Percentiles rank a stretch among this genome's conserved stretches.
Evolutionary conservation across 1,140 invertebrate genomes (phyloP).

Genomic region (Tachypleus tridentatus): DNA sequence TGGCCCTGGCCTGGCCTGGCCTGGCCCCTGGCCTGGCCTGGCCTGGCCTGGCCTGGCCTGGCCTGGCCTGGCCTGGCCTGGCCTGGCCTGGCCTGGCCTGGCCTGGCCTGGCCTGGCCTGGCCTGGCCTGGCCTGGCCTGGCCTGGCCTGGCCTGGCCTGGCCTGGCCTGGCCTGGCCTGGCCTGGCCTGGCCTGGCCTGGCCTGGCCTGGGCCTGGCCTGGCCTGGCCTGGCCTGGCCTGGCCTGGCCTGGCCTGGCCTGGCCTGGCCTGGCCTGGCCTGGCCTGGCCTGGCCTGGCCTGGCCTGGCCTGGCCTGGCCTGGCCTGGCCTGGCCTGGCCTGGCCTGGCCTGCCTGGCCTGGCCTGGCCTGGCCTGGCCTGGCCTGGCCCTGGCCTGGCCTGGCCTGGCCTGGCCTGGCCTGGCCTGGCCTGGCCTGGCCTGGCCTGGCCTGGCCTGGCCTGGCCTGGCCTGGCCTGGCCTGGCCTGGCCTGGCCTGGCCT

Average conservation of each 20-base stretch:
- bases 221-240: constrained; percentile 25
- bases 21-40: too few relatives aligned
- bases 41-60: constrained; percentile 24
- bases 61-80: constrained; percentile 26
- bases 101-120: constrained; percentile 22
- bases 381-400: constrained; percentile 26
- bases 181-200: constrained; percentile 17
- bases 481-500: constrained; percentile 17
- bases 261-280: constrained; percentile 25
- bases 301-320: constrained; percentile 20
- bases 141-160: constrained; percentile 23
- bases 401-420: constrained; percentile 22
- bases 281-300: constrained; percentile 20
- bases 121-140: constrained; percentile 25
- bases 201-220: constrained; percentile 23
- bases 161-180: constrained; percentile 20
- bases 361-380: constrained; percentile 26
- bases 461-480: constrained; percentile 21
- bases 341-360: too few relatives aligned
- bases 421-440: constrained; percentile 25
- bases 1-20: constrained; percentile 23
- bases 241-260: constrained; percentile 21
- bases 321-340: constrained; percentile 23
- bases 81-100: constrained; percentile 26
- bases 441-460: constrained; percentile 20